Conservation (phyloP, 30 jellyfish, hydroid and myxozoan genomes). For the Nemopilema nomurai region DNA sequence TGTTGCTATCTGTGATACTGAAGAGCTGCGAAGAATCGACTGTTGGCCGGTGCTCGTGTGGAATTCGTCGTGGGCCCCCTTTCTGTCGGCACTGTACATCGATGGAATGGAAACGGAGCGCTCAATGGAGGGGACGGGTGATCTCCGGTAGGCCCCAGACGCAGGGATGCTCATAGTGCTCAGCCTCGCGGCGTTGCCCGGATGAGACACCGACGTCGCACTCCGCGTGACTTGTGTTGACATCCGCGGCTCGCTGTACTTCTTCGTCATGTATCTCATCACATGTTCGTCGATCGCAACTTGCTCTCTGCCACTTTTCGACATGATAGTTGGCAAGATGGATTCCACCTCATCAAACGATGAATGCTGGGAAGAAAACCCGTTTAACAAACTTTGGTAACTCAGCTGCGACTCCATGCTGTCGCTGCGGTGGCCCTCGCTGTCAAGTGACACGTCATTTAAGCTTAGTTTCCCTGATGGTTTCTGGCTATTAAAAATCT, state of each 20-base stretch:
- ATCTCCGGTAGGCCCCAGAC: background rate
- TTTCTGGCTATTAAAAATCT: constrained; percentile 44
- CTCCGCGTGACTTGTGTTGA: constrained; percentile 17
- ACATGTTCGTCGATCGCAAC: constrained; percentile 73
- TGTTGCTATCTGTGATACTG: background rate
- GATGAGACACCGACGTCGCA: constrained; percentile 6
- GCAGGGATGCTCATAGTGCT: background rate
- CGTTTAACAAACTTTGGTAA: background rate
- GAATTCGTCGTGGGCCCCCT: background rate
- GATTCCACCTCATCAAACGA: constrained; percentile 59
- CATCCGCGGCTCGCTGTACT: constrained; percentile 91
- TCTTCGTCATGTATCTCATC: constrained; percentile 84
- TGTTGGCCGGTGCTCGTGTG: background rate
- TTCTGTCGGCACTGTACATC: background rate
- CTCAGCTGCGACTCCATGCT: constrained; percentile 2
- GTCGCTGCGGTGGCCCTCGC: constrained; percentile 10
- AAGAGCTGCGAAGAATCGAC: background rate
- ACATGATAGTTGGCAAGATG: constrained; percentile 7
- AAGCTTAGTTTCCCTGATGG: constrained; percentile 30
- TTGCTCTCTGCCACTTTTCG: constrained; percentile 35
- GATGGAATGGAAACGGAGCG: background rate
- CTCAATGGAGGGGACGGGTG: constrained; percentile 3
- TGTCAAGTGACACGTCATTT: background rate
- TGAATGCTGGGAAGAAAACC: constrained; percentile 37
- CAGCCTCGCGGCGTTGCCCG: background rate